Conservation (phyloP, 2,888 invertebrate species). For the Dichetophora obliterata region DNA sequence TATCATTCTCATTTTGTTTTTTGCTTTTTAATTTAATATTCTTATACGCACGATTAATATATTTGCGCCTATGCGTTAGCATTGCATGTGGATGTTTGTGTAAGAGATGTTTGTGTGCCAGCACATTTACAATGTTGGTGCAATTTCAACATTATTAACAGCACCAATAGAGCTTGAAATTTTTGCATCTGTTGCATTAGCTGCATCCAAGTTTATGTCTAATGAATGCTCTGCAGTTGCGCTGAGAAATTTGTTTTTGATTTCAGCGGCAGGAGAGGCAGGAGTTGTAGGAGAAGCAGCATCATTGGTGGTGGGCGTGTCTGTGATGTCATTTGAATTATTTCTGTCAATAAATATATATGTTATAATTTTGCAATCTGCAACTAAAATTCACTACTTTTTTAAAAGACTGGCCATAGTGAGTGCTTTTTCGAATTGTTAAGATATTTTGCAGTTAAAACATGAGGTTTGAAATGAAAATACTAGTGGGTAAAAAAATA, state of each 20-base stretch:
- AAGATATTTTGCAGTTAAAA: too few species aligned
- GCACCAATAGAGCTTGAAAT: slow-evolving; percentile 10
- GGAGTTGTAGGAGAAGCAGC: slow-evolving; percentile 18
- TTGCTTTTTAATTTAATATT: background rate
- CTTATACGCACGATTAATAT: background rate
- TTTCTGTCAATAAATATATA: slow-evolving; percentile 42
- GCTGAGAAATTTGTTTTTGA: slow-evolving; percentile 37
- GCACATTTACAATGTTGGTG: slow-evolving; percentile 55
- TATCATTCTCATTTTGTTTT: slow-evolving; percentile 1
- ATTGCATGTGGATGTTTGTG: slow-evolving; percentile 36
- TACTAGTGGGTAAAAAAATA: too few species aligned
- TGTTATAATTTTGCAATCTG: background rate
- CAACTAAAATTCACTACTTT: background rate
- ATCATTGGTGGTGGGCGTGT: slow-evolving; percentile 44
- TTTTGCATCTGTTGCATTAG: background rate
- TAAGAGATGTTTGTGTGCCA: slow-evolving; percentile 40
- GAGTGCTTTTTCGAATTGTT: too few species aligned
- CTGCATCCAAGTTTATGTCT: slow-evolving; percentile 11
- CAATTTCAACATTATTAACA: slow-evolving; percentile 52
- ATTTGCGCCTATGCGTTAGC: background rate
- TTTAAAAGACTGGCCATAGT: background rate
- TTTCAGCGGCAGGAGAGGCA: slow-evolving; percentile 39
- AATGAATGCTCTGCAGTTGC: slow-evolving; percentile 9
- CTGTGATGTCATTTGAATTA: slow-evolving; percentile 48
- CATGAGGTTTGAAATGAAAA: too few species aligned